Evolutionary conservation across 2,797 vertebrate genomes (phyloP).

Genomic region (Spondyliosoma cantharus): DNA sequence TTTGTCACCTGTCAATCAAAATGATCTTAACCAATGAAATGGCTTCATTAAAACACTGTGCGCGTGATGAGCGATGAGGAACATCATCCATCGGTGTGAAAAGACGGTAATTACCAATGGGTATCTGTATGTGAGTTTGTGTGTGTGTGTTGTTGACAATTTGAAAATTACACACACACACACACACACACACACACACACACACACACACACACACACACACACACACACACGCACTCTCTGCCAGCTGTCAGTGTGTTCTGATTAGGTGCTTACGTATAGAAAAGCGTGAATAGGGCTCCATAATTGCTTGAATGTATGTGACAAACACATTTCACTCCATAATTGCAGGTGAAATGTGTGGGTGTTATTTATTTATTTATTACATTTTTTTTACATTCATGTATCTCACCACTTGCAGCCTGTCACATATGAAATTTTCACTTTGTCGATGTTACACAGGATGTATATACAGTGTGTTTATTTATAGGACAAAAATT

Average conservation of each 20-base stretch:
- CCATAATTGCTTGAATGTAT: slow-evolving; percentile 71
- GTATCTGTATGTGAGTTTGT: slow-evolving; percentile 19
- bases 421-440: slow-evolving; percentile 49
- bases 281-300: slow-evolving; percentile 64
- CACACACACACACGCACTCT: slow-evolving; percentile 38
- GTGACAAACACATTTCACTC: slow-evolving; percentile 71
- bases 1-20: slow-evolving; percentile 65
- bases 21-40: slow-evolving; percentile 48
- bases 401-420: slow-evolving; percentile 50
- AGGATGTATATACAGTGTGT: neutral
- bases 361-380: slow-evolving; percentile 57
- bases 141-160: slow-evolving; percentile 7
- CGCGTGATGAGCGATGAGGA: slow-evolving; percentile 12
- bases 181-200: slow-evolving; percentile 28
- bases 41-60: slow-evolving; percentile 41
- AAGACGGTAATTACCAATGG: slow-evolving; percentile 64
- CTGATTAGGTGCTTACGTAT: slow-evolving; percentile 70
- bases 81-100: slow-evolving; percentile 43
- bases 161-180: slow-evolving; percentile 13
- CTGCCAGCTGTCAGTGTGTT: slow-evolving; percentile 72
- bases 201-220: slow-evolving; percentile 45
- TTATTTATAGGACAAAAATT: slow-evolving; percentile 24
- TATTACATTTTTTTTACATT: slow-evolving; percentile 39
- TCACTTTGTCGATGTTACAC: slow-evolving; percentile 13
- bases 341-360: slow-evolving; percentile 71